Conservation (phyloP, 37 sponge, comb jelly and placozoan genomes). For the Crambe crambe region DNA sequence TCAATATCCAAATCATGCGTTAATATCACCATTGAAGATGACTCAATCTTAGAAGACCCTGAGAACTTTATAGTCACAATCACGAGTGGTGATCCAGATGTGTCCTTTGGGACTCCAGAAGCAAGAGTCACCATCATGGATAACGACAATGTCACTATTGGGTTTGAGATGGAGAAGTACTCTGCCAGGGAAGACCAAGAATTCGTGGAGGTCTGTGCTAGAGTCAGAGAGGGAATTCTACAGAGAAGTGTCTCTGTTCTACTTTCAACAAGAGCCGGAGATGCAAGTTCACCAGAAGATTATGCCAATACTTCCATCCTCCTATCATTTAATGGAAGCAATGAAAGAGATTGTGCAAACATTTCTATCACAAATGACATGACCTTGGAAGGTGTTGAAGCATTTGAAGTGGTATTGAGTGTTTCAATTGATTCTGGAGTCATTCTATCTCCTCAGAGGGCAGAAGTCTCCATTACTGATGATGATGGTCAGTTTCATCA, state of each 20-base stretch:
- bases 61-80: neutral
- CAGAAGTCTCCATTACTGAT: constrained; percentile 1
- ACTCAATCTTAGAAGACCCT: neutral
- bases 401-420: neutral
- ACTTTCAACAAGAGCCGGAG: neutral
- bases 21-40: neutral
- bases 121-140: neutral
- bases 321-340: neutral
- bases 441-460: neutral
- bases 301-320: neutral
- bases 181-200: neutral
- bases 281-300: neutral
- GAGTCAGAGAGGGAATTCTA: neutral
- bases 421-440: neutral
- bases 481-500: constrained; percentile 14
- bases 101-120: neutral
- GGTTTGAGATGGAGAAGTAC: constrained; percentile 2
- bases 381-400: neutral
- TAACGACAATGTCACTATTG: constrained; percentile 12
- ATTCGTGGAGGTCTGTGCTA: neutral
- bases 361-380: neutral
- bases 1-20: neutral
- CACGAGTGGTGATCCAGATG: neutral
- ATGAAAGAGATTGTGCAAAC: neutral
- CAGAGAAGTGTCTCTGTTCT: neutral